Conservation (phyloP, 2,888 invertebrate species). For the Ctena decussata region DNA sequence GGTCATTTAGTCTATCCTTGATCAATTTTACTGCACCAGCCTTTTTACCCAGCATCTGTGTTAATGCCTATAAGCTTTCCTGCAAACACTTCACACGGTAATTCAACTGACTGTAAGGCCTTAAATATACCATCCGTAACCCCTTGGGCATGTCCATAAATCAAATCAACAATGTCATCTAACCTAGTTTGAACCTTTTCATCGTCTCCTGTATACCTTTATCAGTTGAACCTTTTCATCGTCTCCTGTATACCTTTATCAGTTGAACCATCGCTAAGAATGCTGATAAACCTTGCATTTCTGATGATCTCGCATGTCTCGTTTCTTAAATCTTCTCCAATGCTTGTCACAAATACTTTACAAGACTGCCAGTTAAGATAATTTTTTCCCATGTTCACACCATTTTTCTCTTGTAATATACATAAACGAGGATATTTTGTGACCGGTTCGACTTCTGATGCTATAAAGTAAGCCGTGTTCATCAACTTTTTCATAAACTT, state of each 20-base stretch:
- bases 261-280: constrained; percentile 34
- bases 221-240: constrained; percentile 19
- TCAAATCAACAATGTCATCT: constrained; percentile 24
- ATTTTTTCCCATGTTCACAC: constrained; percentile 20
- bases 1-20: constrained; percentile 5
- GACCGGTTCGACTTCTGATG: constrained; percentile 36
- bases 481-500: constrained; percentile 17
- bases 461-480: constrained; percentile 46
- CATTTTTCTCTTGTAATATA: constrained; percentile 22
- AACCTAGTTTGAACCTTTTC: constrained; percentile 27
- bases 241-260: constrained; percentile 21
- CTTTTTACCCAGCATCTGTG: constrained; percentile 31
- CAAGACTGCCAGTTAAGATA: constrained; percentile 33
- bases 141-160: constrained; percentile 22
- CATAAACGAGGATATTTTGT: constrained; percentile 30
- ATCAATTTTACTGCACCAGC: constrained; percentile 29
- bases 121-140: constrained; percentile 20
- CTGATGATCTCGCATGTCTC: not conserved
- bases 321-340: not conserved
- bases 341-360: constrained; percentile 18
- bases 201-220: not conserved
- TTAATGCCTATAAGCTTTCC: constrained; percentile 24
- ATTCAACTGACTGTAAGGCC: constrained; percentile 15
- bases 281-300: constrained; percentile 23
- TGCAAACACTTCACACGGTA: not conserved